Evolutionary conservation across 2,113 vertebrate genomes (phyloP), one percentile per base, ranked within the genome.

Genomic region (Mormoops blainvillei): DNA sequence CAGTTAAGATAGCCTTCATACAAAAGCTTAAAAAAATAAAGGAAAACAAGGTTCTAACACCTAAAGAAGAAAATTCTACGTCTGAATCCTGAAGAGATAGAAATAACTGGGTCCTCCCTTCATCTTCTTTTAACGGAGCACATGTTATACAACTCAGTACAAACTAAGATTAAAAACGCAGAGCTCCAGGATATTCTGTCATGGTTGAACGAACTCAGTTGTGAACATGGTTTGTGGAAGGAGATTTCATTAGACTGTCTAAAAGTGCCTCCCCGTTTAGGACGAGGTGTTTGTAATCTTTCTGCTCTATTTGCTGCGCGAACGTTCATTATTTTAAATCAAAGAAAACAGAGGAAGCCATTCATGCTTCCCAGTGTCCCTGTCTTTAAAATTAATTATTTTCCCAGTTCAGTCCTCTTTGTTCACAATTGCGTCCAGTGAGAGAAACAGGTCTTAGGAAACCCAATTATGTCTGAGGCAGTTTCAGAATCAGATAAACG

Each of bases 331-430:
- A 97, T 97, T 95, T 97, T 86, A 97, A 96, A 97, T 97, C 90
- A 97, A 96, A 97, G 85, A 65, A 92, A 89, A 95, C 54, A 56
- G 87, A 97, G 87, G 84, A 90, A 97, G 71, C 90, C 67, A 74
- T 81, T 95, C 92, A 83, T 36, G 31, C 92, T 95, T 86, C 92
- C 96, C 77, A 52, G 67, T 91, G 95, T 94, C 81, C 82, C 84
- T 90, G 92, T 97, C 96, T 92, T 97, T 97, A 97, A 97, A 97
- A 95, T 96, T 94, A 96, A 97, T 97, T 96, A 82, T 96, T 96
- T 97, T 80, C 92, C 89, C 95, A 86, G 67, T 70, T 95, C 81
- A 76, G 67, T 73, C 63, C 36, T 94, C 81, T 96, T 96, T 94
- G 92, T 92, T 97, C 95, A 91, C 89, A 56, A 36, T 86, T 19